These are phyloP conservation scores for Ectobius pallidus DNA, from an alignment of 2,888 invertebrate species.

Conservation along the genomic window DNA sequence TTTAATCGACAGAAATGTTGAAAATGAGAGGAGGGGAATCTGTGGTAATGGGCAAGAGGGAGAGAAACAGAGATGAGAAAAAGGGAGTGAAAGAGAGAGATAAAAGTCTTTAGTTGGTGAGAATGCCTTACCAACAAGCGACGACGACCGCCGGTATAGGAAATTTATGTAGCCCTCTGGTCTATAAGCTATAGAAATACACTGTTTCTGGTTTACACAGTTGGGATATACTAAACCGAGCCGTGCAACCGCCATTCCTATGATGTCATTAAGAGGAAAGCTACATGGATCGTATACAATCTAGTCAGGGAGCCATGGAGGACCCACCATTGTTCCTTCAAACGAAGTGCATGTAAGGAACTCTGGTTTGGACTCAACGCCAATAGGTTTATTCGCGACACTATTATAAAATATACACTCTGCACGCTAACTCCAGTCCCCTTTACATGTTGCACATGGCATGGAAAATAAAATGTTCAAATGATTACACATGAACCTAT, in stretches of 20 bases:
- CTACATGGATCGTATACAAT: conserved; percentile 17
- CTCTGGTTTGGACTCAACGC: too few species aligned
- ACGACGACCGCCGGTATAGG: neutral
- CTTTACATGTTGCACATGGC: too few species aligned
- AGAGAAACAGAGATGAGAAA: neutral
- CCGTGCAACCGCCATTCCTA: conserved; percentile 24
- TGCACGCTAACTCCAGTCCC: too few species aligned
- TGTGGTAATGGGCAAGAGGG: neutral
- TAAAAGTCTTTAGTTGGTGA: neutral
- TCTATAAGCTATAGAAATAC: conserved; percentile 28
- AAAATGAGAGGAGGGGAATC: conserved; percentile 8
- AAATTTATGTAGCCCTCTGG: conserved; percentile 28
- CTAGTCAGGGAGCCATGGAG: neutral
- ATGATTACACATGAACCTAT: too few species aligned
- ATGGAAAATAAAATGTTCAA: too few species aligned
- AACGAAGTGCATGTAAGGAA: conserved; percentile 4
- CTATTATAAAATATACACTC: conserved; percentile 1
- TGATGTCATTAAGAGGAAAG: conserved; percentile 20
- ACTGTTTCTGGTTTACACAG: conserved; percentile 24
- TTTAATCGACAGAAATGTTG: conserved; percentile 20
- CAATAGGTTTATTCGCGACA: neutral
- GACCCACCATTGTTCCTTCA: conserved; percentile 23
- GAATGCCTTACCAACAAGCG: conserved; percentile 21
- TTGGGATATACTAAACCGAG: conserved; percentile 18
- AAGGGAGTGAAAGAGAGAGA: neutral